Conservation (phyloP, 2,888 invertebrate species). For the Pristionchus mayeri region DNA sequence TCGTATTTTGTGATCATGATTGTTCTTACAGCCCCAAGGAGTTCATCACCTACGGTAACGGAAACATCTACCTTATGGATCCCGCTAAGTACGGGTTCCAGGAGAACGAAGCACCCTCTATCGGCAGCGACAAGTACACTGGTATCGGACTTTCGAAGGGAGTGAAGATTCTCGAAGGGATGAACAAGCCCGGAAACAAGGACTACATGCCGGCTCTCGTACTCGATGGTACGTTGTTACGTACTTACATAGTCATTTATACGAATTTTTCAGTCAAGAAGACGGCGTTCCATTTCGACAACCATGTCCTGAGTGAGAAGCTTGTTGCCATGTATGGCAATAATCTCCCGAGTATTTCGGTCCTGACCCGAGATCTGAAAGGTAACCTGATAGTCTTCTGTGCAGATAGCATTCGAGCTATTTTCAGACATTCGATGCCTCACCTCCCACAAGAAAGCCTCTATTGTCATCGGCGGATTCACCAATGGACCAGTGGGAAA, state of each 20-base stretch:
- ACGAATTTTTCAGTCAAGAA: slow-evolving; percentile 43
- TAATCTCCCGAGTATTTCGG: not conserved
- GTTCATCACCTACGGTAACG: slow-evolving; percentile 43
- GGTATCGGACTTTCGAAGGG: slow-evolving; percentile 42
- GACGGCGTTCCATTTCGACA: slow-evolving; percentile 45
- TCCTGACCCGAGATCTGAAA: not conserved
- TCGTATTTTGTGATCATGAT: not conserved
- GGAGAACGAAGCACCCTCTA: not conserved
- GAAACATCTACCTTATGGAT: slow-evolving; percentile 38
- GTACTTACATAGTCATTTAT: not conserved
- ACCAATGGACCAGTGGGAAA: slow-evolving; percentile 4
- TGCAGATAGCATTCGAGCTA: not conserved
- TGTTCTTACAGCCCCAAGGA: not conserved
- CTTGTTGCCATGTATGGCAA: not conserved
- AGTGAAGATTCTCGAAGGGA: slow-evolving; percentile 37
- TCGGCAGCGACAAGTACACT: slow-evolving; percentile 25
- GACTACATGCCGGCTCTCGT: slow-evolving; percentile 12
- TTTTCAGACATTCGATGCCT: slow-evolving; percentile 43
- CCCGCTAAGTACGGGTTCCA: not conserved
- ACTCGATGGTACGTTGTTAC: not conserved
- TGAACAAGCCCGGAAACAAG: not conserved
- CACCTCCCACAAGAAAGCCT: slow-evolving; percentile 12
- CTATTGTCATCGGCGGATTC: slow-evolving; percentile 28
- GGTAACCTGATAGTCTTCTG: not conserved
- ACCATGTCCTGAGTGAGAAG: slow-evolving; percentile 25